Evolutionary conservation across 2,797 vertebrate genomes (phyloP).

Genomic region (Syngnathus rostellatus): DNA sequence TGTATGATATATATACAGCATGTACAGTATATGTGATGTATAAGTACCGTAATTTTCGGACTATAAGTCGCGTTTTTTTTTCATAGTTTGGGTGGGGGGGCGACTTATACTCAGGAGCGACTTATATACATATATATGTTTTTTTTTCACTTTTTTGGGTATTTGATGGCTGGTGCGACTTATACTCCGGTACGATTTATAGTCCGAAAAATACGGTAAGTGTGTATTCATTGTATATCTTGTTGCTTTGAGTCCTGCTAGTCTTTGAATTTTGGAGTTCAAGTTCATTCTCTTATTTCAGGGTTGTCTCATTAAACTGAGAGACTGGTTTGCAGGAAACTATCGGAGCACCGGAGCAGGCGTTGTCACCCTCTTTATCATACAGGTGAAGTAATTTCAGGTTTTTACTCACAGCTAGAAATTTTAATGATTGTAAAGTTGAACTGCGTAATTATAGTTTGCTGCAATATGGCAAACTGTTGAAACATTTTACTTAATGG

Average conservation of each 20-base stretch:
- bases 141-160: too few species aligned
- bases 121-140: too few species aligned
- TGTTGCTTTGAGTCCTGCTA: background rate
- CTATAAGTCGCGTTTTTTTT: too few species aligned
- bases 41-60: too few species aligned
- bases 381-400: slow-evolving; percentile 46
- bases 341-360: slow-evolving; percentile 56
- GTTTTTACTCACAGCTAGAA: background rate
- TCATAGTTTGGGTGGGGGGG: too few species aligned
- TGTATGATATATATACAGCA: too few species aligned
- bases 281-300: slow-evolving; percentile 24
- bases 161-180: too few species aligned
- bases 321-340: slow-evolving; percentile 54
- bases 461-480: background rate
- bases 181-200: too few species aligned
- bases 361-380: slow-evolving; percentile 53
- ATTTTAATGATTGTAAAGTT: background rate
- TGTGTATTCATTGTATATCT: too few species aligned
- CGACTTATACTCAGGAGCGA: too few species aligned
- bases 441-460: background rate
- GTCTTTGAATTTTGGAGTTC: background rate
- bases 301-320: slow-evolving; percentile 56
- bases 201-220: too few species aligned
- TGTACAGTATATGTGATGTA: too few species aligned
- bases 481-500: background rate